Evolutionary conservation across 2,888 invertebrate genomes (phyloP), one percentile per base, ranked within the genome.

Genomic region (Neria commutata): DNA sequence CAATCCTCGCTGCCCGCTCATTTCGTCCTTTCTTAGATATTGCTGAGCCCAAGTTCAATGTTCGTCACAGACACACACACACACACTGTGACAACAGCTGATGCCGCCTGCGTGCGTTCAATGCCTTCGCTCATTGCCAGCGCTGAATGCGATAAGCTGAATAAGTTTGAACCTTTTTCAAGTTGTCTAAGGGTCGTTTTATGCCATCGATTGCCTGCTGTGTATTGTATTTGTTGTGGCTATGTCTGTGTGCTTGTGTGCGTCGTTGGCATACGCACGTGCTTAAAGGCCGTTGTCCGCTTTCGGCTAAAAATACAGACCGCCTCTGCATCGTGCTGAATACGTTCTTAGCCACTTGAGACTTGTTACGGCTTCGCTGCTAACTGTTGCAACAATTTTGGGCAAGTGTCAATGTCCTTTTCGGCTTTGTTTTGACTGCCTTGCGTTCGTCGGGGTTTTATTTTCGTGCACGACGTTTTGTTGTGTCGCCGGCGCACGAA

Each of bases 331-430:
- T 37, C 14, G n/a, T 4, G n/a, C 37, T n/a, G n/a, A n/a, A n/a
- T n/a, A n/a, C n/a, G n/a, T n/a, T n/a, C n/a, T n/a, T 24, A 54
- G 40, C 47, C 55, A 58, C 34, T 61, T n/a, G 29, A 16, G 11
- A 21, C 29, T 60, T 63, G n/a, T 66, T 67, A 29, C 3, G 51
- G 29, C 6, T 26, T 50, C 26, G 66, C 67, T 64, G 61, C 59
- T 64, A 56, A 51, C 56, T 51, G 56, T 56, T 56, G 56, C 56
- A 34, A 16, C 29, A 33, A 40, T 70, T 69, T 70, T 68, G 75
- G 74, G 75, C n/a, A n/a, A n/a, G n/a, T 75, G 73, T 73, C 73
- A 73, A 73, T 75, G 73, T 75, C 74, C 73, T 73, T 68, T 71
- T 47, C 23, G 5, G 49, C n/a, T 42, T 42, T 17, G 16, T 16